A percentile compares a stretch with the other conserved stretches of the same genome.
Evolutionary conservation across 1,140 invertebrate species (phyloP).

Genomic region (Tetragnatha versicolor): DNA sequence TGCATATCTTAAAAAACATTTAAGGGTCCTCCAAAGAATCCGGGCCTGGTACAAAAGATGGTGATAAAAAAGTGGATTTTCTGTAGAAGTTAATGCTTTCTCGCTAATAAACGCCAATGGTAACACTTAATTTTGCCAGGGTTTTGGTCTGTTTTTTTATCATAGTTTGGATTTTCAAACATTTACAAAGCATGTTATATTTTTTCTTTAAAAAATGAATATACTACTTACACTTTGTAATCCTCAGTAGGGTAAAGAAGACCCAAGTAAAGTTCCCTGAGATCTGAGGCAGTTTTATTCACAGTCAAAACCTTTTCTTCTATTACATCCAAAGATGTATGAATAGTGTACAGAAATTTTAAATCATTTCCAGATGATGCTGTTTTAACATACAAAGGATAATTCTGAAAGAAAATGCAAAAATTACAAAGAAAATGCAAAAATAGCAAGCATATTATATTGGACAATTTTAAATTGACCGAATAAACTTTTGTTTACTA

Average conservation of each 20-base stretch:
- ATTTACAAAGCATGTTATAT: background rate
- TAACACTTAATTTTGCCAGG: no score
- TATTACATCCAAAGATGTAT: slow-evolving; percentile 91
- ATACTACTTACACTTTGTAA: slow-evolving; percentile 83
- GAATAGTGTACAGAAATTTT: slow-evolving; percentile 90
- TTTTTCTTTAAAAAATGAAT: slow-evolving; percentile 28
- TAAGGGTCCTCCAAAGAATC: background rate
- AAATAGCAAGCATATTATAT: no score
- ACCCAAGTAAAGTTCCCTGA: slow-evolving; percentile 89
- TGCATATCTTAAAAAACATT: background rate
- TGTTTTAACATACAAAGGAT: slow-evolving; percentile 85
- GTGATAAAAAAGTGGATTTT: background rate
- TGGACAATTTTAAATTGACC: no score
- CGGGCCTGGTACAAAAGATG: background rate
- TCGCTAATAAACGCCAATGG: no score
- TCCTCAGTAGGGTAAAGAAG: slow-evolving; percentile 93
- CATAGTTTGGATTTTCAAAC: no score
- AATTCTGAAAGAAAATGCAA: slow-evolving; percentile 71
- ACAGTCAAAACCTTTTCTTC: slow-evolving; percentile 83
- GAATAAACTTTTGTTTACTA: no score
- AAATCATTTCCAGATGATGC: slow-evolving; percentile 75
- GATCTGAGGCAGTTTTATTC: slow-evolving; percentile 69
- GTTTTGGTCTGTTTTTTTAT: no score
- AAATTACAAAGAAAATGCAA: background rate
- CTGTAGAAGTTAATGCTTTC: no score